These are phyloP conservation scores for Triplophysa tibetana DNA, from an alignment of 2,113 vertebrate genomes.

Conservation along the genomic window DNA sequence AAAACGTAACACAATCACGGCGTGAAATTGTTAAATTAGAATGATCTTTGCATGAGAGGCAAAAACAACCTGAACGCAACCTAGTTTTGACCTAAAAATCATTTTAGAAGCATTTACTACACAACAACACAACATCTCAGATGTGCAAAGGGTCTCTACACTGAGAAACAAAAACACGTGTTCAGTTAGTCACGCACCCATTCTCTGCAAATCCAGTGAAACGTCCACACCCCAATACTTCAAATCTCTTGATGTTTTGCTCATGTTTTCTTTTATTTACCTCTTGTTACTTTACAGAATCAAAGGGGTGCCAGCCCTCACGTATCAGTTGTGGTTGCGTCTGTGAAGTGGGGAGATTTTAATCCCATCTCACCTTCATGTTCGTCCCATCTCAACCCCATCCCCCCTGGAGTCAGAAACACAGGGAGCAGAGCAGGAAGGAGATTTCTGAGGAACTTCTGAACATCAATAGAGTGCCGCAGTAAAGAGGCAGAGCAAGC, in stretches of 20 bases:
- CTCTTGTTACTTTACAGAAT: constrained; percentile 49
- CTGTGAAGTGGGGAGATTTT: constrained; percentile 52
- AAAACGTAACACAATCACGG: background rate
- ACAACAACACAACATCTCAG: background rate
- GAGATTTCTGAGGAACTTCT: constrained; percentile 57
- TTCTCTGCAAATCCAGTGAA: no score
- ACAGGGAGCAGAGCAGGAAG: constrained; percentile 43
- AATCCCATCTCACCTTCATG: constrained; percentile 46
- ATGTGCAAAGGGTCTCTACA: background rate
- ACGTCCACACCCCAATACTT: background rate
- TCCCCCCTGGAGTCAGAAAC: constrained; percentile 41
- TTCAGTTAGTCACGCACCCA: no score
- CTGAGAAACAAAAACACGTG: background rate
- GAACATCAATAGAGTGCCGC: constrained; percentile 58
- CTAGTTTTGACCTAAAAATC: background rate
- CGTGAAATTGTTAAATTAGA: background rate
- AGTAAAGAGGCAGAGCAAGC: constrained; percentile 18
- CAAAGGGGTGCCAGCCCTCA: constrained; percentile 39
- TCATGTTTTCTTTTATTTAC: constrained; percentile 52
- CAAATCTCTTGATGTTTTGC: constrained; percentile 25
- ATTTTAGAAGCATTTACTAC: background rate
- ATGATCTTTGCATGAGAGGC: background rate
- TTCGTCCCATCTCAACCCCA: constrained; percentile 35
- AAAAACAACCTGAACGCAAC: background rate
- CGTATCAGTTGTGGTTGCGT: constrained; percentile 34